Percentiles rank a stretch among this genome's conserved stretches.
phyloP scores from a whole-genome alignment of 2,888 invertebrate species.

The Eupithecia insigniata region DNA sequence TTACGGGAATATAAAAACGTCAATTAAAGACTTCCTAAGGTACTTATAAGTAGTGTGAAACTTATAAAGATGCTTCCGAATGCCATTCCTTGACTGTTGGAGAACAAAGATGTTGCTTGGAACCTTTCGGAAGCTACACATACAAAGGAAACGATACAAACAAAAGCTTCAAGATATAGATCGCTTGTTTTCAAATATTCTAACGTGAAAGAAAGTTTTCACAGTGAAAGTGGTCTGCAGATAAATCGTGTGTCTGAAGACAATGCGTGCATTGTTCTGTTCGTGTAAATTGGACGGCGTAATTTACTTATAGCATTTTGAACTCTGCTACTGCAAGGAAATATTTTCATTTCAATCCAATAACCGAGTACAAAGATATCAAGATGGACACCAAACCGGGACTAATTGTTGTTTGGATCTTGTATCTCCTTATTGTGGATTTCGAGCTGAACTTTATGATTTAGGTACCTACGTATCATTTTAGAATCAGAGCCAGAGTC shows the following conservation, averaged over 20 bases:
- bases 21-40: conserved; percentile 54
- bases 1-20: conserved; percentile 59
- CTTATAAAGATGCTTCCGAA: conserved; percentile 1
- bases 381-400: conserved; percentile 21
- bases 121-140: conserved; percentile 11
- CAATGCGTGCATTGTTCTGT: conserved; percentile 79
- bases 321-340: conserved; percentile 56
- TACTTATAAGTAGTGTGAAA: conserved; percentile 30
- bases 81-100: neutral
- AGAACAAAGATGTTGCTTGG: neutral
- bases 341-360: conserved; percentile 43
- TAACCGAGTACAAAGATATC: conserved; percentile 43
- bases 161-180: conserved; percentile 58
- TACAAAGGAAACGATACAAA: conserved; percentile 19
- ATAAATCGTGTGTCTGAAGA: conserved; percentile 72
- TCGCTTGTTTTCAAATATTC: conserved; percentile 65
- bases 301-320: conserved; percentile 59
- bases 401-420: neutral
- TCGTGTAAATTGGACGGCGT: conserved; percentile 72
- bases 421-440: neutral
- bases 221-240: conserved; percentile 73
- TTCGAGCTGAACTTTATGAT: neutral
- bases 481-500: too few species aligned
- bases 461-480: neutral
- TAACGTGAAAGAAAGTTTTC: conserved; percentile 72